Evolutionary conservation across 2,888 invertebrate species (phyloP).

Genomic region (Drosophila lacicola): DNA sequence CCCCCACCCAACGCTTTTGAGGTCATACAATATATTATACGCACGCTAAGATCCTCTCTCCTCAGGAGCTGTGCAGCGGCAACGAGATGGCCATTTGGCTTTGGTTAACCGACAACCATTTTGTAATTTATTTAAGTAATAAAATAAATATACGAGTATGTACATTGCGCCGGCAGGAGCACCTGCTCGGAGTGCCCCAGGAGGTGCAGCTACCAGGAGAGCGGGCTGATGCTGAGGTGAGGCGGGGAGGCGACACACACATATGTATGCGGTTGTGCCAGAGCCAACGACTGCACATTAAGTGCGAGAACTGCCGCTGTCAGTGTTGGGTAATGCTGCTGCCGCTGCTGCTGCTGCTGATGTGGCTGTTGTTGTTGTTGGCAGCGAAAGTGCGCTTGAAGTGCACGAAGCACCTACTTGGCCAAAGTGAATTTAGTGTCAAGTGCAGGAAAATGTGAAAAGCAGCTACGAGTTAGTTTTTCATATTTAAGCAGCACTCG

Average conservation of each 20-base stretch:
- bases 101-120: slow-evolving; percentile 78
- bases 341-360: slow-evolving; percentile 24
- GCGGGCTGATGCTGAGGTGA: not conserved
- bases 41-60: slow-evolving; percentile 63
- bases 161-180: slow-evolving; percentile 40
- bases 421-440: slow-evolving; percentile 81
- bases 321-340: slow-evolving; percentile 24
- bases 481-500: slow-evolving; percentile 79
- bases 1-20: not conserved
- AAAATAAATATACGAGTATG: slow-evolving; percentile 76
- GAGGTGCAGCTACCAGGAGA: slow-evolving; percentile 10
- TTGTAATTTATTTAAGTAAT: slow-evolving; percentile 80
- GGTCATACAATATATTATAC: slow-evolving; percentile 71
- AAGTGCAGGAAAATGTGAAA: slow-evolving; percentile 79
- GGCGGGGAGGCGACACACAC: not conserved
- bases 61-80: slow-evolving; percentile 9
- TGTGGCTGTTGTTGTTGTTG: slow-evolving; percentile 32
- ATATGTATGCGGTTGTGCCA: not conserved
- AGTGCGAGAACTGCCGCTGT: slow-evolving; percentile 25
- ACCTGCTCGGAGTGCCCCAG: slow-evolving; percentile 19
- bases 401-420: slow-evolving; percentile 77
- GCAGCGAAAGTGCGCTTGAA: slow-evolving; percentile 75
- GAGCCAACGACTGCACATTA: slow-evolving; percentile 27
- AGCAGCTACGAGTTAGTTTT: slow-evolving; percentile 80
- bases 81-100: slow-evolving; percentile 68